These are phyloP conservation scores for Apodemus sylvaticus DNA, from an alignment of 2,113 vertebrate genomes.

Conservation along the genomic window DNA sequence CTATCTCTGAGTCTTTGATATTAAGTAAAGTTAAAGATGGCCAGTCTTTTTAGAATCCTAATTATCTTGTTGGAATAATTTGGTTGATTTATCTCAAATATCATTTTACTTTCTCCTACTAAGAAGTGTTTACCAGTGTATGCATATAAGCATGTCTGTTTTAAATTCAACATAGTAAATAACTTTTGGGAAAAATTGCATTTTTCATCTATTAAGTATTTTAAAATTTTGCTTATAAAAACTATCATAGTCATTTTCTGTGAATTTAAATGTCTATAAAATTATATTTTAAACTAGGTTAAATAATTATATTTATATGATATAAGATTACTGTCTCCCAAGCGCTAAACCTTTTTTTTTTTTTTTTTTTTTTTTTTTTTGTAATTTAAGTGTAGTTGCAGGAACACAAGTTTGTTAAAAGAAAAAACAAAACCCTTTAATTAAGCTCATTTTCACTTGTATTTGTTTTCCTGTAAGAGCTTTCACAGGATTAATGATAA, in stretches of 20 bases:
- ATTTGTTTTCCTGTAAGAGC: slow-evolving; percentile 19
- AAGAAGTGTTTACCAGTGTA: background rate
- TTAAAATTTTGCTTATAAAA: background rate
- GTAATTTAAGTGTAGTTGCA: slow-evolving; percentile 52
- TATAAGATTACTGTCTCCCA: background rate
- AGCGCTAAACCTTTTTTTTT: slow-evolving; percentile 54
- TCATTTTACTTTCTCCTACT: background rate
- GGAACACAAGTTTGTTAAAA: slow-evolving; percentile 21
- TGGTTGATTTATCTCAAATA: background rate
- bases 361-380: too few relatives aligned
- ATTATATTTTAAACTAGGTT: slow-evolving; percentile 9
- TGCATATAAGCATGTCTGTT: slow-evolving; percentile 9
- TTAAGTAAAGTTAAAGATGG: slow-evolving; percentile 31
- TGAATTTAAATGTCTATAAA: slow-evolving; percentile 52
- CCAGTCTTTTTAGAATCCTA: background rate
- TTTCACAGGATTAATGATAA: slow-evolving; percentile 68
- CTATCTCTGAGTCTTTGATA: background rate
- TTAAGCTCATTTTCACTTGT: background rate
- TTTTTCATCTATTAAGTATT: background rate
- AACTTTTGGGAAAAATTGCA: background rate
- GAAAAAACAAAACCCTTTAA: background rate
- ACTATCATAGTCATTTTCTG: background rate
- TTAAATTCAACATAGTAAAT: slow-evolving; percentile 57
- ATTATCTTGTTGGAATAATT: background rate
- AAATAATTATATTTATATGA: slow-evolving; percentile 27